These are phyloP conservation scores for Limnephilus marmoratus DNA, from an alignment of 2,888 invertebrate species.

Conservation along the genomic window DNA sequence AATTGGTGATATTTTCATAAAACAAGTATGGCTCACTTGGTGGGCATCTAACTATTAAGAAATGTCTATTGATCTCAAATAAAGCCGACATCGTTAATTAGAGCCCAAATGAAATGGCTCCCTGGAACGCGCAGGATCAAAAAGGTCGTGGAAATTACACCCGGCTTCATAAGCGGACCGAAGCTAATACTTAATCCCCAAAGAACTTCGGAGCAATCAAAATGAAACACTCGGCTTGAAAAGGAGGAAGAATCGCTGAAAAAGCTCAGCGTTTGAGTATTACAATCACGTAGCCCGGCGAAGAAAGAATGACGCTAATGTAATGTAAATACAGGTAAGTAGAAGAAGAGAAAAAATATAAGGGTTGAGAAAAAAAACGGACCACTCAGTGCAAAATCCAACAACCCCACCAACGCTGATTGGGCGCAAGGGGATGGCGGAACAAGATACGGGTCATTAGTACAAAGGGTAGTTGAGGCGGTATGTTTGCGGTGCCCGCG, in stretches of 20 bases:
- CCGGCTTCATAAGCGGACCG: conserved; percentile 11
- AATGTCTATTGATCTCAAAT: not conserved
- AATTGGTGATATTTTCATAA: not conserved
- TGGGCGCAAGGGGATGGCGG: conserved; percentile 45
- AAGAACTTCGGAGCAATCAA: conserved; percentile 23
- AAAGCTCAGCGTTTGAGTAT: conserved; percentile 38
- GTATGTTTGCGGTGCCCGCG: not conserved
- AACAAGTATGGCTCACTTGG: not conserved
- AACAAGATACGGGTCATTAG: conserved; percentile 63
- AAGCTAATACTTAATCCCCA: conserved; percentile 12
- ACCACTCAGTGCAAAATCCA: conserved; percentile 30
- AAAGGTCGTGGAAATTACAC: conserved; percentile 14
- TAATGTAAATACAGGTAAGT: conserved; percentile 62
- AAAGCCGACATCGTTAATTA: not conserved
- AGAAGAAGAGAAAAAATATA: conserved; percentile 42
- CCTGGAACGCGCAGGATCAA: not conserved
- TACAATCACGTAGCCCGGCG: conserved; percentile 51
- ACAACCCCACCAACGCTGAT: conserved; percentile 47
- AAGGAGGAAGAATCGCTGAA: not conserved
- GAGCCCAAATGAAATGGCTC: not conserved
- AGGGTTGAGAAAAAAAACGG: conserved; percentile 53
- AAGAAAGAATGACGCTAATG: conserved; percentile 60
- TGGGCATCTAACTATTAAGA: not conserved
- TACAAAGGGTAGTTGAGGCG: conserved; percentile 23
- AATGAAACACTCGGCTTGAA: conserved; percentile 19